Evolutionary conservation across 2,888 invertebrate species (phyloP).

Genomic region (Brenthis hecate): DNA sequence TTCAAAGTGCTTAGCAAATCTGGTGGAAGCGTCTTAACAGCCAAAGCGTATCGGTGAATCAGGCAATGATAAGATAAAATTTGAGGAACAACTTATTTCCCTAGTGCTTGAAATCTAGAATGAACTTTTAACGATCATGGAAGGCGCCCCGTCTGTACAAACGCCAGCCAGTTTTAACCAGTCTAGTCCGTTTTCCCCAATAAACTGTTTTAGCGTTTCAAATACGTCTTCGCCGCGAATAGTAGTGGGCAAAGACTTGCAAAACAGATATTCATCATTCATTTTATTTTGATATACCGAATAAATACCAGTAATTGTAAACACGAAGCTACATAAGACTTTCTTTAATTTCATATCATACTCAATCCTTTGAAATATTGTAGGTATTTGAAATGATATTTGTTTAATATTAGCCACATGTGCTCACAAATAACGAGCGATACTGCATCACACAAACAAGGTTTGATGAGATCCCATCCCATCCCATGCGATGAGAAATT

Average conservation of each 20-base stretch:
- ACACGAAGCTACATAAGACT: constrained; percentile 41
- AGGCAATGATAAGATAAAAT: constrained; percentile 38
- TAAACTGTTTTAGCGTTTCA: constrained; percentile 41
- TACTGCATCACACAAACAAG: constrained; percentile 41
- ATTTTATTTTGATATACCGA: no score
- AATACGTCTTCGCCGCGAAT: constrained; percentile 43
- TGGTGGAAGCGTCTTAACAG: constrained; percentile 34
- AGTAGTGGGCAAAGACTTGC: constrained; percentile 43
- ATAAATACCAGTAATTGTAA: constrained; percentile 40
- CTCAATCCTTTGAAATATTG: constrained; percentile 30
- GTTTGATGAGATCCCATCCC: constrained; percentile 38
- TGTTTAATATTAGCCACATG: constrained; percentile 38
- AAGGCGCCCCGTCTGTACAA: constrained; percentile 43
- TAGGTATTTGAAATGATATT: constrained; percentile 39
- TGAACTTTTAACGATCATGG: constrained; percentile 39
- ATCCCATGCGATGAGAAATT: constrained; percentile 32
- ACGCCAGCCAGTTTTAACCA: constrained; percentile 41
- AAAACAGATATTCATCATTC: constrained; percentile 42
- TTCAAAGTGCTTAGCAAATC: constrained; percentile 39
- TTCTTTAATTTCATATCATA: constrained; percentile 39
- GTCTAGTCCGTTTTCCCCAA: constrained; percentile 41
- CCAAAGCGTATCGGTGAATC: constrained; percentile 40
- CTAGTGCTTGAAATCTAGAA: constrained; percentile 43
- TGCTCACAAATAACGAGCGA: constrained; percentile 38
- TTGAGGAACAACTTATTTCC: constrained; percentile 45